phyloP scores from a whole-genome alignment of 2,113 vertebrate genomes.

The Phyllopteryx taeniolatus region DNA sequence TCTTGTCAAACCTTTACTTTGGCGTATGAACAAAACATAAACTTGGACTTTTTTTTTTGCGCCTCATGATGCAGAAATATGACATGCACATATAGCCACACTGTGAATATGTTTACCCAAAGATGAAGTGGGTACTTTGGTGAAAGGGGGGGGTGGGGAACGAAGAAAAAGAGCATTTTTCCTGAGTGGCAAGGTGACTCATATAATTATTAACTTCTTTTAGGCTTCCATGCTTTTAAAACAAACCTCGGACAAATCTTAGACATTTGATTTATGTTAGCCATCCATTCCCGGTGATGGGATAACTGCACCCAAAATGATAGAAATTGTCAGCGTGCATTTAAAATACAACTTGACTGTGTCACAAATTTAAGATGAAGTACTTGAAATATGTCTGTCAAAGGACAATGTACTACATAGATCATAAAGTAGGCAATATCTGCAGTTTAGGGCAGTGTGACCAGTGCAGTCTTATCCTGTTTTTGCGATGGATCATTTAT shows the following conservation, averaged over 20 bases:
- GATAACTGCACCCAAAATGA: conserved; percentile 41
- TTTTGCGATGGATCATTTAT: no score
- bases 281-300: conserved; percentile 51
- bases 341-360: no score
- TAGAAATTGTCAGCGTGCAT: conserved; percentile 19
- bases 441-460: no score
- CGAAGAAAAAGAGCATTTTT: conserved; percentile 30
- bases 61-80: conserved; percentile 66
- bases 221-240: conserved; percentile 51
- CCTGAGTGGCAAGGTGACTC: conserved; percentile 67
- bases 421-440: no score
- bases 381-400: no score
- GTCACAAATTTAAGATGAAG: no score
- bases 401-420: no score
- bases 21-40: conserved; percentile 67
- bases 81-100: conserved; percentile 50
- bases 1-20: conserved; percentile 70
- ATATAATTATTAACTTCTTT: conserved; percentile 70
- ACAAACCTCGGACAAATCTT: conserved; percentile 60
- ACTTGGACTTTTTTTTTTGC: conserved; percentile 57
- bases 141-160: conserved; percentile 14
- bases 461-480: no score
- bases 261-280: conserved; percentile 62
- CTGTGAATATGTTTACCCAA: conserved; percentile 57
- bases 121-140: conserved; percentile 57